Percentiles rank a stretch among this genome's conserved stretches.
These are phyloP conservation scores for Perca schrenkii DNA, from an alignment of 2,113 vertebrate species.

Conservation along the genomic window DNA sequence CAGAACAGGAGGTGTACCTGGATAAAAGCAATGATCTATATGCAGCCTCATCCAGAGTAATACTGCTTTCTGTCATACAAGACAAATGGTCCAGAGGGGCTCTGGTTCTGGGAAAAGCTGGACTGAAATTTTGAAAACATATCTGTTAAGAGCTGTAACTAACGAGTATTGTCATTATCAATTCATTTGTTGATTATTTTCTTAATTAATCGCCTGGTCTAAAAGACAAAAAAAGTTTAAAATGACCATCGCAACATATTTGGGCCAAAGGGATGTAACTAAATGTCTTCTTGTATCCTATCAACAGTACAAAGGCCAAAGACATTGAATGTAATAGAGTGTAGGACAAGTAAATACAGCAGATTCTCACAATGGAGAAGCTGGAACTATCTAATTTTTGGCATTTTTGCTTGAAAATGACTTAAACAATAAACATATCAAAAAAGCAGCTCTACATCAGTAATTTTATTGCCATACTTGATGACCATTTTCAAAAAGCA, in stretches of 20 bases:
- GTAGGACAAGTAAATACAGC: background rate
- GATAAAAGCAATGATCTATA: slow-evolving; percentile 5
- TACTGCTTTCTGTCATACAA: background rate
- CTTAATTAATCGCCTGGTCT: background rate
- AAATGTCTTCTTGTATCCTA: background rate
- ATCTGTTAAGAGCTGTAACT: background rate
- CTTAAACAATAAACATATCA: no score
- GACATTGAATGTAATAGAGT: background rate
- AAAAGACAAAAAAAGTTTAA: background rate
- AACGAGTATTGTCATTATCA: background rate
- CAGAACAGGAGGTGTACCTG: slow-evolving; percentile 13
- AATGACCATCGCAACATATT: background rate
- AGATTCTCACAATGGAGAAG: background rate
- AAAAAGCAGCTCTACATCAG: background rate
- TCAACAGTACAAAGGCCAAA: background rate
- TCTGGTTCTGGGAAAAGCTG: background rate
- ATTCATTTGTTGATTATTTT: background rate
- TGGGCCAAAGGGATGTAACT: background rate
- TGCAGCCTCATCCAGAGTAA: background rate
- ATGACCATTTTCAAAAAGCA: no score
- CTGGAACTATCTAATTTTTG: background rate
- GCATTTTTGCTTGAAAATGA: background rate
- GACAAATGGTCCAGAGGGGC: background rate
- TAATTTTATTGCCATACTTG: no score
- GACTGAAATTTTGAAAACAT: background rate